phyloP scores from a whole-genome alignment of 2,113 vertebrate species.

The Chlorodrepanis virens region DNA sequence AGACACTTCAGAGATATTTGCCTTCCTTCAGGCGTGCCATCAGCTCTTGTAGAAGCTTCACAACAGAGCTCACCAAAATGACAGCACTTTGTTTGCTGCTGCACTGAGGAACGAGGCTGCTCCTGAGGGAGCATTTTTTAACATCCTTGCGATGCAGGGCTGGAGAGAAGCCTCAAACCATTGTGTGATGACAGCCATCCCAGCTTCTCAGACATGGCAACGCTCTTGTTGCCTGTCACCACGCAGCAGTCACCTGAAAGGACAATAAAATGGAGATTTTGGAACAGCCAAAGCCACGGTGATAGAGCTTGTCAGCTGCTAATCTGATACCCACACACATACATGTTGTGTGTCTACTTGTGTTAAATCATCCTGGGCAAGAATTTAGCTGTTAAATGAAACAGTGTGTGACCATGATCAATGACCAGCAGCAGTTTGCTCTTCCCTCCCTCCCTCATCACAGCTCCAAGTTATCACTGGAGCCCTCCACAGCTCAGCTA shows the following conservation, averaged over 20 bases:
- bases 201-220: neutral
- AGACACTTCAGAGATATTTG: conserved; percentile 6
- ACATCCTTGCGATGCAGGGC: neutral
- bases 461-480: neutral
- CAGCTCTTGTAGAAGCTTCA: conserved; percentile 18
- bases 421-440: neutral
- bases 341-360: neutral
- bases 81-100: conserved; percentile 21
- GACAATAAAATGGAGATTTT: neutral
- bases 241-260: neutral
- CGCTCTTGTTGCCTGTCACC: neutral
- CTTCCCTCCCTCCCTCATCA: neutral
- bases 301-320: conserved; percentile 1
- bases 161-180: neutral
- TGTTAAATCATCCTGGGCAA: conserved; percentile 36
- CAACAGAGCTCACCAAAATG: conserved; percentile 15
- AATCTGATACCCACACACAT: neutral
- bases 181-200: neutral
- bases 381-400: conserved; percentile 18
- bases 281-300: neutral
- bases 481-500: neutral
- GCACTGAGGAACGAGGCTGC: neutral
- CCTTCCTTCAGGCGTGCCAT: conserved; percentile 46
- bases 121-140: neutral
- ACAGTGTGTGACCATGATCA: neutral